Evolutionary conservation across 2,113 vertebrate genomes (phyloP).

Genomic region (Festucalex cinctus): DNA sequence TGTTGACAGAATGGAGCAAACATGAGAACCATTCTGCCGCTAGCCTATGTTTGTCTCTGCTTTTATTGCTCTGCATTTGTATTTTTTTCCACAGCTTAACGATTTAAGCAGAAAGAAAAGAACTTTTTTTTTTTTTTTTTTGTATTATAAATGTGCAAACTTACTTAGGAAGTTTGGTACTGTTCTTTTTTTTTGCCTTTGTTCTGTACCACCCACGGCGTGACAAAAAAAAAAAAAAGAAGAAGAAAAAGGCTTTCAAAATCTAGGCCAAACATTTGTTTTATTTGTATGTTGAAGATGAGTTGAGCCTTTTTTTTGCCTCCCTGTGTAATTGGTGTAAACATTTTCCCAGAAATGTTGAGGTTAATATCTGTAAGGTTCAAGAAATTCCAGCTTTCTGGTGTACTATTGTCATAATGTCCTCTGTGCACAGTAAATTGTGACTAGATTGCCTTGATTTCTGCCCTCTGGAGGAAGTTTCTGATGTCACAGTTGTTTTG

Average conservation of each 20-base stretch:
- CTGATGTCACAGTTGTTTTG: too few relatives aligned
- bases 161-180: conserved; percentile 9
- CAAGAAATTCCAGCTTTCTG: too few relatives aligned
- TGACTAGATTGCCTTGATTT: too few relatives aligned
- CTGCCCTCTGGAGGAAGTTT: too few relatives aligned
- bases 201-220: neutral
- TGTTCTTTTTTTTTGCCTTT: conserved; percentile 8
- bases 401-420: too few relatives aligned
- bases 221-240: neutral
- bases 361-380: too few relatives aligned
- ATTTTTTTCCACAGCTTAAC: conserved; percentile 28
- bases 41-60: conserved; percentile 4
- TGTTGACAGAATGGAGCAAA: conserved; percentile 15
- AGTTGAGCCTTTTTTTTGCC: too few relatives aligned
- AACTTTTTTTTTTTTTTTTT: conserved; percentile 16
- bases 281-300: too few relatives aligned
- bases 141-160: conserved; percentile 10
- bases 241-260: neutral
- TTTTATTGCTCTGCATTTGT: conserved; percentile 29
- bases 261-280: neutral
- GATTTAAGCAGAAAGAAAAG: conserved; percentile 7
- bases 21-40: conserved; percentile 20
- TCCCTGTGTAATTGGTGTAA: too few relatives aligned
- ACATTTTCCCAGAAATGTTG: too few relatives aligned
- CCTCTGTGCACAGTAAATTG: too few relatives aligned